Conservation (phyloP, 1,140 invertebrate genomes). For the Sesamia nonagrioides region DNA sequence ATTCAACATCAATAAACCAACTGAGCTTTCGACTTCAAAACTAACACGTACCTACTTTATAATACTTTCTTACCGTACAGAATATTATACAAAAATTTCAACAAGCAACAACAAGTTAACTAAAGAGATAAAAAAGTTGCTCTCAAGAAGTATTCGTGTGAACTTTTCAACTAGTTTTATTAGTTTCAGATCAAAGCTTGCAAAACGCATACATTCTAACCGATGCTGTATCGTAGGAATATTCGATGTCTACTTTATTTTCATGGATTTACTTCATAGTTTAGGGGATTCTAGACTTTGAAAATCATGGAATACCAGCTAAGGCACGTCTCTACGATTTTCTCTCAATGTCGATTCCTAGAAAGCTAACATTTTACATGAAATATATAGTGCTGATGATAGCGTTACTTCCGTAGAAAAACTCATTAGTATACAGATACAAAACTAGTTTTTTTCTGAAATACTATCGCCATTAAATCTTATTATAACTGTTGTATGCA, state of each 20-base stretch:
- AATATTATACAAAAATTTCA: constrained; percentile 17
- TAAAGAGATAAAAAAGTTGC: constrained; percentile 46
- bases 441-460: no score
- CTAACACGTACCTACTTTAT: constrained; percentile 23
- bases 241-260: constrained; percentile 11
- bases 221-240: background rate
- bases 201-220: constrained; percentile 12
- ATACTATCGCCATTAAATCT: no score
- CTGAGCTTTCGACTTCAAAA: background rate
- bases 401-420: no score
- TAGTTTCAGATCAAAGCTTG: constrained; percentile 43
- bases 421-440: no score
- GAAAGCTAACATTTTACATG: no score
- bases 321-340: no score
- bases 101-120: constrained; percentile 43
- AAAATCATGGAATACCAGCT: no score
- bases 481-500: no score
- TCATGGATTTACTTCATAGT: background rate
- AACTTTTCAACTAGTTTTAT: constrained; percentile 43
- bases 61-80: constrained; percentile 34
- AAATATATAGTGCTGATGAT: no score
- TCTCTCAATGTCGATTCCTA: no score
- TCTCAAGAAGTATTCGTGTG: constrained; percentile 28
- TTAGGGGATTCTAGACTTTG: background rate
- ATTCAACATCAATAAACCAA: constrained; percentile 14